Evolutionary conservation across 2,797 vertebrate species (phyloP).

Genomic region (Thunnus albacares): DNA sequence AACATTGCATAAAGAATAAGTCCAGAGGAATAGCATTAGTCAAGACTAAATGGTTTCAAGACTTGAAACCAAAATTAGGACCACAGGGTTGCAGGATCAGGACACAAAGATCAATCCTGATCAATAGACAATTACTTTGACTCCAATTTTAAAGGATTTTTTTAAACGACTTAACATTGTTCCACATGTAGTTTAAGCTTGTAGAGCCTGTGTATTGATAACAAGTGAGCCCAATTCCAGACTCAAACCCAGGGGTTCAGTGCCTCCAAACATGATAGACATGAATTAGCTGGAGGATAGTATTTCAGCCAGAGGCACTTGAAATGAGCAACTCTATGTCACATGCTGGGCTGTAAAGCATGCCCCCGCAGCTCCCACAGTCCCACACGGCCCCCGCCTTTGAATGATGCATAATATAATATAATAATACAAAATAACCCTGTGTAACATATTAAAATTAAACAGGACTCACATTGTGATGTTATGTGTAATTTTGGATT

Average conservation of each 20-base stretch:
- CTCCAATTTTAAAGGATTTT: background rate
- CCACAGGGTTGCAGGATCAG: background rate
- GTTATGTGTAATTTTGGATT: background rate
- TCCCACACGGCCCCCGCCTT: background rate
- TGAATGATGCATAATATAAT: background rate
- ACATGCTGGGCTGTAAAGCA: too few relatives aligned
- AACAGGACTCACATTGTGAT: background rate
- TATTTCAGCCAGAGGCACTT: slow-evolving; percentile 23
- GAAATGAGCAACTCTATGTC: too few relatives aligned
- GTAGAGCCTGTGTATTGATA: background rate
- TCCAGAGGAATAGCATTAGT: slow-evolving; percentile 14
- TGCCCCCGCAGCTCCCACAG: too few relatives aligned
- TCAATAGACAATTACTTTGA: background rate
- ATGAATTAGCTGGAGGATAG: slow-evolving; percentile 22
- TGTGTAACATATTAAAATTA: background rate
- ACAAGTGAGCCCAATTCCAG: slow-evolving; percentile 22
- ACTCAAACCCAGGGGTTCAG: background rate
- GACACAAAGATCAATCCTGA: background rate
- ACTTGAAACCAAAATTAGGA: slow-evolving; percentile 9
- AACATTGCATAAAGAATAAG: slow-evolving; percentile 27
- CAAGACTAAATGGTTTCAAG: slow-evolving; percentile 17
- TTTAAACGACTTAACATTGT: background rate
- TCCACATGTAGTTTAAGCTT: background rate
- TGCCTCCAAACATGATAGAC: slow-evolving; percentile 2
- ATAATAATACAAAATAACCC: background rate